Base-by-base conservation (phyloP, 2,113 vertebrate genomes). In the Porphyrio hochstetteri region DNA sequence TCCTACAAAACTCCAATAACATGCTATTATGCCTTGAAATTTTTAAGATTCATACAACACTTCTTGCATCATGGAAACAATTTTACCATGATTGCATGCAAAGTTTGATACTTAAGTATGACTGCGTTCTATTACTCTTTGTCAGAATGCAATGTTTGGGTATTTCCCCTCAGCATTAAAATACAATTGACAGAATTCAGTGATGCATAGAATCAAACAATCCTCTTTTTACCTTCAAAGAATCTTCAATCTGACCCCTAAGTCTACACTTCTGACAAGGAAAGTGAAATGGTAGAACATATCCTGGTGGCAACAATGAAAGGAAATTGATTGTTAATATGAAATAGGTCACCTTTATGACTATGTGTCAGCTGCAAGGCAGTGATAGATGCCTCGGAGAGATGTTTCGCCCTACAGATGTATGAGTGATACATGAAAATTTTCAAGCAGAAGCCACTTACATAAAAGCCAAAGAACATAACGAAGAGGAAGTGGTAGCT, bases 271-370 rank as follows among this genome's bases (percentile, higher is more conserved):
- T 85, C 48, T 88, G 85, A 70, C 64, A 84, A 93, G 67, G 61
- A 72, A 92, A 92, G 71, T 46, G 76, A 87, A 82, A 87, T 79
- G 44, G 11, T 4, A 86, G 23, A 50, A 86, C 88, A 40, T 29
- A 75, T 83, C 82, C 86, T 56, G 36, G 60, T 81, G 55, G 85
- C 48, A 72, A 64, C 53, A 95, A 80, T 57, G 86, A 77, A 88
- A 82, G 8, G 94, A 93, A 97, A 94, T 90, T 83, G 95, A 96
- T 90, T 69, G 80, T 77, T 93, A 91, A 67, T 46, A 38, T 11
- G 33, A 92, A 96, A 80, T 11, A 29, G 86, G 88, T 81, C 95
- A 88, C 95, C 84, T 93, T 96, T 90, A 77, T 86, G 87, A 89
- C 91, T 93, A 83, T 33, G 55, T 83, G 81, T 80, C 95, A 85